These are phyloP conservation scores for Galleria mellonella DNA, from an alignment of 1,140 invertebrate genomes.

Conservation along the genomic window DNA sequence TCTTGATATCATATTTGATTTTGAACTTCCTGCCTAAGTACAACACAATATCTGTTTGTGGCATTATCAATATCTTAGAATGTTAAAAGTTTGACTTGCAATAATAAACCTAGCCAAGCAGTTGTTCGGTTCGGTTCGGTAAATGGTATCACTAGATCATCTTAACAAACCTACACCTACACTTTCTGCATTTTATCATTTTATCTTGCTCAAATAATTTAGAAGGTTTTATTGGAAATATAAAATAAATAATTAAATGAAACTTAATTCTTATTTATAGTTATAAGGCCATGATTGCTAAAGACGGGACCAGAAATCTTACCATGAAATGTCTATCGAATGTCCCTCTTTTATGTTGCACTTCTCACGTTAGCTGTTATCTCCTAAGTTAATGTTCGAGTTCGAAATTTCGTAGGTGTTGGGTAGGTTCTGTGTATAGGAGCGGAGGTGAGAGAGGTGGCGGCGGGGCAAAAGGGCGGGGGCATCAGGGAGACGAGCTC, in stretches of 20 bases:
- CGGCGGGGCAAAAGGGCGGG: slow-evolving; percentile 28
- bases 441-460: slow-evolving; percentile 17
- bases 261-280: slow-evolving; percentile 1
- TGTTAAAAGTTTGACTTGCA: too few relatives aligned
- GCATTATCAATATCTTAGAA: too few relatives aligned
- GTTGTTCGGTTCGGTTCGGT: too few relatives aligned
- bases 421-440: slow-evolving; percentile 34
- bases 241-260: slow-evolving; percentile 3
- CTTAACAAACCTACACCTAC: too few relatives aligned
- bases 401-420: slow-evolving; percentile 44
- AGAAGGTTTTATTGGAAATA: slow-evolving; percentile 6
- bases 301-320: not conserved
- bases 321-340: slow-evolving; percentile 9
- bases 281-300: not conserved
- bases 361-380: slow-evolving; percentile 21
- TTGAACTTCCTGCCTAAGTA: too few relatives aligned
- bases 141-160: too few relatives aligned
- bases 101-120: too few relatives aligned
- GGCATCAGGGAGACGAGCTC: slow-evolving; percentile 4
- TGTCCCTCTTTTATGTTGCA: slow-evolving; percentile 5
- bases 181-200: too few relatives aligned
- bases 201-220: not conserved
- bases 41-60: too few relatives aligned
- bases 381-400: slow-evolving; percentile 39
- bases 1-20: too few relatives aligned